Evolutionary conservation across 2,888 invertebrate genomes (phyloP), one percentile per base, ranked within the genome.

Genomic region (Kryphioiulus occultus): DNA sequence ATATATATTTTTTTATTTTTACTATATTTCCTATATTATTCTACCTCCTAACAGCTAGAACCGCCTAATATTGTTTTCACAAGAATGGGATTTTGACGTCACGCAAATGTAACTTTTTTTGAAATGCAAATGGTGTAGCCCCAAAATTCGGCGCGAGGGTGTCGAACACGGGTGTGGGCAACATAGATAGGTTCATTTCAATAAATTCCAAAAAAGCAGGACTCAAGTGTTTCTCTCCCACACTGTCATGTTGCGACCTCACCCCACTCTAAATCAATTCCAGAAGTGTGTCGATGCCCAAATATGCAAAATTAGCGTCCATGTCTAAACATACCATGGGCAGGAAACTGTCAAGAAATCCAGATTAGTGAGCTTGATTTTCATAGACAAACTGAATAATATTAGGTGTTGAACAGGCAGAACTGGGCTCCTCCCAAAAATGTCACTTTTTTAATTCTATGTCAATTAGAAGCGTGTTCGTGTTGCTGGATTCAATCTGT

Each of bases 121-220:
- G n/a, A n/a, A 53, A 53, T 53, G 19, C 53, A 53, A 53, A 17
- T 53, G 59, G 59, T n/a, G 59, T 59, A n/a, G 19, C n/a, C 59
- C 59, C 59, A 59, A 59, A 59, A 3, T n/a, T 2, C 9, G 59
- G n/a, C n/a, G 59, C 59, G 19, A 59, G n/a, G 19, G n/a, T 59
- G 59, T 44, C 44, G 2, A 59, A 59, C 59, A 59, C 19, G 47
- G 47, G 47, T 47, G 12, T 47, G 19, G 47, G 47, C 47, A 47
- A 59, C 19, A 19, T n/a, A 59, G n/a, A 59, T 5, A n/a, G n/a
- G 59, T 59, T 59, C n/a, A 59, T 59, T 59, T n/a, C 59, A n/a
- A 59, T 59, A 59, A 59, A n/a, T 59, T n/a, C 17, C n/a, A 59
- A 59, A 59, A 59, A 59, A 59, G 59, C n/a, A 59, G 59, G n/a